Evolutionary conservation across 92 coral and sea anemone genomes (phyloP).

Genomic region (Umimayanthus chanpuru): DNA sequence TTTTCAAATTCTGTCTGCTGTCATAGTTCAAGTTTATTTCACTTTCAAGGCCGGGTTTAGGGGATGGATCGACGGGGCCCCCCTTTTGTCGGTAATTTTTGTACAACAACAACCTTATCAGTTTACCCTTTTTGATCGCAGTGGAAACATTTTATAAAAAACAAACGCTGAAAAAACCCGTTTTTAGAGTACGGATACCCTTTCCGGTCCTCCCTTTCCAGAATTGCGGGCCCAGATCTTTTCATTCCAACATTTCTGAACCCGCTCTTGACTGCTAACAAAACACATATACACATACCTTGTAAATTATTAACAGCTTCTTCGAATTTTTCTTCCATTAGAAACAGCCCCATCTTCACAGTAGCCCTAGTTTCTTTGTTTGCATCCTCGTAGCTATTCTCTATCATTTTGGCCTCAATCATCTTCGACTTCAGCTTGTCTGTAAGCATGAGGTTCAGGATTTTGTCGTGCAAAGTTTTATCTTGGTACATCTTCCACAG

Average conservation of each 20-base stretch:
- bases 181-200: too few species aligned
- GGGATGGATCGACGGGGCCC: too few species aligned
- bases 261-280: too few species aligned
- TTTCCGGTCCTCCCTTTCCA: too few species aligned
- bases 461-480: slow-evolving; percentile 39
- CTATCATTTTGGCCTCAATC: slow-evolving; percentile 2
- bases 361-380: not conserved
- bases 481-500: slow-evolving; percentile 77
- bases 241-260: too few species aligned
- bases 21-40: not conserved
- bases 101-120: too few species aligned
- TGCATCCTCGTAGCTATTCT: not conserved
- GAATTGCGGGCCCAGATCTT: too few species aligned
- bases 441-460: slow-evolving; percentile 53
- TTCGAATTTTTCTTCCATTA: slow-evolving; percentile 17
- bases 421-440: slow-evolving; percentile 14
- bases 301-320: slow-evolving; percentile 12
- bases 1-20: not conserved
- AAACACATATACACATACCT: not conserved
- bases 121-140: too few species aligned
- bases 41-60: too few species aligned
- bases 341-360: not conserved
- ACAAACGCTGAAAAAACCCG: too few species aligned
- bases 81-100: too few species aligned
- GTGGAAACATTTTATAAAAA: too few species aligned